Percentiles rank a stretch among this genome's conserved stretches.
Evolutionary conservation across 2,113 vertebrate species (phyloP).

Genomic region (Egretta garzetta): DNA sequence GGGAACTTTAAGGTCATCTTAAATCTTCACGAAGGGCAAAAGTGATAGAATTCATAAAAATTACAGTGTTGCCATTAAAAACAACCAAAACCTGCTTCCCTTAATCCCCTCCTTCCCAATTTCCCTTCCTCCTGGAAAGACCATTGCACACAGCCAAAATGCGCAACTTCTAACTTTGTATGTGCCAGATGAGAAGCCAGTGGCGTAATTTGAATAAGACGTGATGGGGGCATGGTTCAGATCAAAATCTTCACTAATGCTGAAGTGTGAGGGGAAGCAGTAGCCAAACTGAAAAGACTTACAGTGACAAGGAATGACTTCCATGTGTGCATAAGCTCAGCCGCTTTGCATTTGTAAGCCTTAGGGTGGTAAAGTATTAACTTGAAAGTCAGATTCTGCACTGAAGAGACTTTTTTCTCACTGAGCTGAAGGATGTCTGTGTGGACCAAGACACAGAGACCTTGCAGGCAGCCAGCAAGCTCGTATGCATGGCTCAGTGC

Average conservation of each 20-base stretch:
- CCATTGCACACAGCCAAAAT: not conserved
- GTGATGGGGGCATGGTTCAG: not conserved
- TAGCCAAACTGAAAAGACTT: not conserved
- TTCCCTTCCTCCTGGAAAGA: not conserved
- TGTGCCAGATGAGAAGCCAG: not conserved
- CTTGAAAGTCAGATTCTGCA: not conserved
- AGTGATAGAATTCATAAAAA: not conserved
- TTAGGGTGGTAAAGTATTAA: not conserved
- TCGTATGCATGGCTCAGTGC: not conserved
- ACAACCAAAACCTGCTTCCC: not conserved
- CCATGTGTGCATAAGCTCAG: not conserved
- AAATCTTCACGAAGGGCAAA: not conserved
- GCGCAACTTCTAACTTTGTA: rapidly evolving
- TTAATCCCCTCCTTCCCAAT: not conserved
- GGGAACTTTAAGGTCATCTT: no score
- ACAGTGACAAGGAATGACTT: not conserved
- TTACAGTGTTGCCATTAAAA: not conserved
- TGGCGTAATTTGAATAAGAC: rapidly evolving
- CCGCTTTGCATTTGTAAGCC: not conserved
- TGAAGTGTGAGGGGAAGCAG: not conserved
- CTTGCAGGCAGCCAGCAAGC: not conserved
- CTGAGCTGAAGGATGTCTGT: not conserved
- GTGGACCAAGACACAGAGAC: not conserved
- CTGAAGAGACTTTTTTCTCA: not conserved
- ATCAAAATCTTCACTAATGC: not conserved